Evolutionary conservation across 2,797 vertebrate genomes (phyloP).

Genomic region (Australoheros facetus): DNA sequence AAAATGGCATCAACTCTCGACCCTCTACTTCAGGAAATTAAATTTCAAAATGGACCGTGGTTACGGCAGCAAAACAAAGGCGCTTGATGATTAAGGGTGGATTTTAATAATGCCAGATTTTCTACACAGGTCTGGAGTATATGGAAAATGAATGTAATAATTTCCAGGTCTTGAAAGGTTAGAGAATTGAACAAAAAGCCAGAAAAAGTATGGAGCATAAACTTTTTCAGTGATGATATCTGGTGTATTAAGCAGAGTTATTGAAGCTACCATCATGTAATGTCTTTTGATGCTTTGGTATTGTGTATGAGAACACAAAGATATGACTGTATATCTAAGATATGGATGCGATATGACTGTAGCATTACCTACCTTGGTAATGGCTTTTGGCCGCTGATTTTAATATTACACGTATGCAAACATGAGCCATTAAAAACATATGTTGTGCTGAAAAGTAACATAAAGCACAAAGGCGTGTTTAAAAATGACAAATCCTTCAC

Average conservation of each 20-base stretch:
- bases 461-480: constrained; percentile 43
- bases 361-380: constrained; percentile 8
- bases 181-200: constrained; percentile 38
- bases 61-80: constrained; percentile 66
- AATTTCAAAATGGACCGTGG: constrained; percentile 71
- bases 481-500: constrained; percentile 54
- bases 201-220: constrained; percentile 17
- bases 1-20: constrained; percentile 74
- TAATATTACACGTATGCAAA: constrained; percentile 18
- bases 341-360: not conserved
- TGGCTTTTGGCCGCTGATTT: constrained; percentile 27
- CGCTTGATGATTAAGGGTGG: constrained; percentile 61
- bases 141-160: constrained; percentile 53
- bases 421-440: constrained; percentile 24
- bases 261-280: not conserved
- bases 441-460: constrained; percentile 33
- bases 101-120: constrained; percentile 71
- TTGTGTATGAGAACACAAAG: not conserved
- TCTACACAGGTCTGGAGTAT: constrained; percentile 53
- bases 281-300: constrained; percentile 15
- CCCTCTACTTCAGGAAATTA: constrained; percentile 74
- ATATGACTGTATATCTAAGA: not conserved
- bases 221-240: constrained; percentile 38
- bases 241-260: constrained; percentile 12
- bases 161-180: constrained; percentile 51